These are phyloP conservation scores for Lasioglossum zephyrum DNA, from an alignment of 2,888 invertebrate genomes.

Conservation along the genomic window DNA sequence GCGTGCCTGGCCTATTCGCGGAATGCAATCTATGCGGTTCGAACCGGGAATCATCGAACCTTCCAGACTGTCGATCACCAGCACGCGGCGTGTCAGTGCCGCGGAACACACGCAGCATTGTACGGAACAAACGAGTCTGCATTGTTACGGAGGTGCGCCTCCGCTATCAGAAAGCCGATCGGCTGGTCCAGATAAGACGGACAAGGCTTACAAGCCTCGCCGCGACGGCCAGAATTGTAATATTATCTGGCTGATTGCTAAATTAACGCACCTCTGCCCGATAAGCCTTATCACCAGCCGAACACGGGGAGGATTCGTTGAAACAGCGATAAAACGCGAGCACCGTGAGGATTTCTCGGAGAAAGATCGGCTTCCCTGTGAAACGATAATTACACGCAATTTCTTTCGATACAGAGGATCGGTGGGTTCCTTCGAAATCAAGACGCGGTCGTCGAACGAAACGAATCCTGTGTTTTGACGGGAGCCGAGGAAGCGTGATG, in stretches of 20 bases:
- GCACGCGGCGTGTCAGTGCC: background rate
- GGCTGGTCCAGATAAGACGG: constrained; percentile 34
- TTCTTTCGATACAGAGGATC: background rate
- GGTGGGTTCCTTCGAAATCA: no score
- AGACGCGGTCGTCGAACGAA: constrained; percentile 26
- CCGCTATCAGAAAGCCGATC: constrained; percentile 54
- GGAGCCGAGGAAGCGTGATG: background rate
- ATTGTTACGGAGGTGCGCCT: constrained; percentile 36
- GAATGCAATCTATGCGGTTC: constrained; percentile 43
- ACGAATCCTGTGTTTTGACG: constrained; percentile 30
- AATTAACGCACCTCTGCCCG: constrained; percentile 47
- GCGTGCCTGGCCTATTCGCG: constrained; percentile 17
- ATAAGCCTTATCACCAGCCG: constrained; percentile 44
- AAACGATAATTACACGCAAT: background rate
- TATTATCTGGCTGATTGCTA: constrained; percentile 51
- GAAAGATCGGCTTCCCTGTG: background rate
- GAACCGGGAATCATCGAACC: constrained; percentile 55
- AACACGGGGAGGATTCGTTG: constrained; percentile 8
- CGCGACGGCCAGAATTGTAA: constrained; percentile 38
- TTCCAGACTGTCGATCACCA: constrained; percentile 58
- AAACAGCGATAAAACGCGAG: constrained; percentile 7
- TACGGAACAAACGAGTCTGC: constrained; percentile 14
- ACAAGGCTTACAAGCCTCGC: constrained; percentile 42
- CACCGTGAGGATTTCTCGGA: constrained; percentile 21
- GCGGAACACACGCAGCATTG: background rate